These are phyloP conservation scores for Poeciliopsis presidionis DNA, from an alignment of 2,797 vertebrate species.

Conservation along the genomic window DNA sequence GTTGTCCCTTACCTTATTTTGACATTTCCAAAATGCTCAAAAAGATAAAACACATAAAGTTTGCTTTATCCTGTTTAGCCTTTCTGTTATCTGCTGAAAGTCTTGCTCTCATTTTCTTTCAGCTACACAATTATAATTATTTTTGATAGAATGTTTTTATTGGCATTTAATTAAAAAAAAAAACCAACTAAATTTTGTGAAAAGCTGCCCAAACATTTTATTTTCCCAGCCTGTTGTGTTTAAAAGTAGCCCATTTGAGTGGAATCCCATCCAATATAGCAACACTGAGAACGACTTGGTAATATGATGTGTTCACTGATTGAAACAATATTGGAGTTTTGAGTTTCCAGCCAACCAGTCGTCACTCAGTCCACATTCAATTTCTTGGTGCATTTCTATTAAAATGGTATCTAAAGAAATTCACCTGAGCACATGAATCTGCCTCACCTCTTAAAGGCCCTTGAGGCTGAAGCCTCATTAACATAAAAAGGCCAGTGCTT, in stretches of 20 bases:
- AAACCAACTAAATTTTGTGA: no score
- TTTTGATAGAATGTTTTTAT: no score
- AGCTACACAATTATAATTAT: no score
- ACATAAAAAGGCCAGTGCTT: constrained; percentile 37
- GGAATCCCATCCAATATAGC: no score
- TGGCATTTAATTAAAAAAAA: no score
- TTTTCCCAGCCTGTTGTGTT: no score
- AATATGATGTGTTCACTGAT: neutral
- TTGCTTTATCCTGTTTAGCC: neutral
- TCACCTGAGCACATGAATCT: constrained; percentile 29
- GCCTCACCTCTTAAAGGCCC: constrained; percentile 35
- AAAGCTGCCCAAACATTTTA: no score
- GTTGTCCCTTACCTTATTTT: neutral
- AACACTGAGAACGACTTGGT: neutral
- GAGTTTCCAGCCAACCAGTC: neutral
- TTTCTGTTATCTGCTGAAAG: neutral
- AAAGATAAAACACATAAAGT: neutral
- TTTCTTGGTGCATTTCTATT: neutral
- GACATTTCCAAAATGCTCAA: neutral
- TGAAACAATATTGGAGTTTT: neutral
- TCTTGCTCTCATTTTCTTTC: neutral
- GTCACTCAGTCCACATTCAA: neutral
- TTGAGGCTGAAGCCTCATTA: constrained; percentile 32
- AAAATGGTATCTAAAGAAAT: constrained; percentile 25
- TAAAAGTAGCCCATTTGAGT: no score